Base-by-base conservation (phyloP, 2,888 invertebrate species). In the Netelia fuscicornis region DNA sequence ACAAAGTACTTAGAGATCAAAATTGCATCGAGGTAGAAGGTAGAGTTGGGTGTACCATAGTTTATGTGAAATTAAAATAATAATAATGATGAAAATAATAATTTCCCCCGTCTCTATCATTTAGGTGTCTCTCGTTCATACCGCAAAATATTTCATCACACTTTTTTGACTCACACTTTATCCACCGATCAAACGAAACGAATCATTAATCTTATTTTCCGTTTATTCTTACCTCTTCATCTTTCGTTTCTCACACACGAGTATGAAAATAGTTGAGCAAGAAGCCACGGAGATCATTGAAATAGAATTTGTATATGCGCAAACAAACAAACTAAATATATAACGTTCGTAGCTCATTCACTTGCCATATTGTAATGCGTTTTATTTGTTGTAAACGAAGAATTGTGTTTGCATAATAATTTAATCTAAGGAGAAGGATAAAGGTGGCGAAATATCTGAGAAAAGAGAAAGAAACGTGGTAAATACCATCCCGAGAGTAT, bases 281-380 rank as follows among this genome's bases (percentile, higher is more conserved):
- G 42, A 37, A 37, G 0, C 37, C 37, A 37, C 37, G 37, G 37
- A 6, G 20, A 58, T 58, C 10, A 71, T 58, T 56, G 30, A 20
- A 30, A 25, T n/a, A 6, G 17, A 20, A 8, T 58, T 58, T 62
- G 58, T 68, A 68, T 78, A 78, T 48, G 78, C 44, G 58, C 17
- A 70, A 20, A 58, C 13, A 25, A 48, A 65, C 13, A 54, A 25
- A 20, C 30, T 37, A 74, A 48, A 44, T 44, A 78, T 62, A 37
- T 17, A 64, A 75, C 52, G 42, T 37, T 65, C 72, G 71, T 76
- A 76, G 74, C 37, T 74, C 20, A 74, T 77, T 67, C 52, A 48
- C 56, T 6, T 37, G 6, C 37, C 37, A 37, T 74, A 64, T 64
- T 84, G 81, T 81, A 84, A 84, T 81, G 78, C 81, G 84, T 81